Percentiles rank a stretch among this genome's conserved stretches.
Conservation (phyloP, 2,797 vertebrate genomes). For the Takifugu rubripes region DNA sequence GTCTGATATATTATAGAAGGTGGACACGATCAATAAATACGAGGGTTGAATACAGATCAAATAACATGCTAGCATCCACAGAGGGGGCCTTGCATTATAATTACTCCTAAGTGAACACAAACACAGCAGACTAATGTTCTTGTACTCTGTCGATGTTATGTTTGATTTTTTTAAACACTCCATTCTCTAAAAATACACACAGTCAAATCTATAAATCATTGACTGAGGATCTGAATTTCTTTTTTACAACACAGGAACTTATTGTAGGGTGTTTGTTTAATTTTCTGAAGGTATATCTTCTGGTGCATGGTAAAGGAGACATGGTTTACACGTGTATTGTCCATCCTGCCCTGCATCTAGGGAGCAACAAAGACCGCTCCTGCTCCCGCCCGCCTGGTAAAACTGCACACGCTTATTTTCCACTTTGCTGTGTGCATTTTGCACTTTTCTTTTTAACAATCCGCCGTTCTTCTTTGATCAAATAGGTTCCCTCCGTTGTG, state of each 20-base stretch:
- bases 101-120: no score
- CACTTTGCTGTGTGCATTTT: constrained; percentile 69
- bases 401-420: constrained; percentile 62
- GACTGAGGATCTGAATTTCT: constrained; percentile 2
- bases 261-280: constrained; percentile 45
- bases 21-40: no score
- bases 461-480: constrained; percentile 61
- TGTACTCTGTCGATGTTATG: background rate
- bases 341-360: constrained; percentile 33
- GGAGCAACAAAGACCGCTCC: constrained; percentile 50
- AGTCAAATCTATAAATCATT: constrained; percentile 18
- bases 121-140: no score
- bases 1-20: no score
- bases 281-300: constrained; percentile 39
- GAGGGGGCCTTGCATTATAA: no score
- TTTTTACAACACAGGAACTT: constrained; percentile 17
- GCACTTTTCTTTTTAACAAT: constrained; percentile 77
- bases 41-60: no score
- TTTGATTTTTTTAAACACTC: constrained; percentile 2
- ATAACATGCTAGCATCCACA: no score
- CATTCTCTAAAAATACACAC: constrained; percentile 1
- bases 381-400: constrained; percentile 50
- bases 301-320: constrained; percentile 16
- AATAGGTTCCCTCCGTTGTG: constrained; percentile 77
- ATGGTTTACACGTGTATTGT: constrained; percentile 11